Evolutionary conservation across 1,140 invertebrate genomes (phyloP), one percentile per base, ranked within the genome.

Genomic region (Drosophila insularis): DNA sequence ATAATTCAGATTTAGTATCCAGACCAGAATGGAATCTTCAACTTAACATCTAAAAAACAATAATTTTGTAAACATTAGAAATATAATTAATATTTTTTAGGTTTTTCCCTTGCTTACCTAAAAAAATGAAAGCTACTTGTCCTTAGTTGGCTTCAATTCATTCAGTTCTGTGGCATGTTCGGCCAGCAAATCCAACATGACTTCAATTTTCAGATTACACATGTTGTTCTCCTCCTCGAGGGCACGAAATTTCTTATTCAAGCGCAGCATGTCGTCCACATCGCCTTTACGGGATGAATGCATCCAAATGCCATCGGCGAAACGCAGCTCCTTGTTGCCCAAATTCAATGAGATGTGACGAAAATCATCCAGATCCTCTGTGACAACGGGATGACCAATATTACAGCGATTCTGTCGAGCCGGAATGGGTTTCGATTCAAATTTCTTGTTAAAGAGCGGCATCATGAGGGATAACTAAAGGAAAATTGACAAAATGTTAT

Each of bases 271-370:
- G 35, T 91, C 86, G 37, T 91, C 91, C 0, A 80, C 76, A 37
- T 91, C 90, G 0, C 75, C 72, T 39, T 91, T 91, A 0, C 90
- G 75, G 5, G 62, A 39, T 10, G 87, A 75, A 27, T 89, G 79
- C 77, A 91, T 92, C 91, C 91, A 92, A 55, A 90, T 91, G 61
- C 91, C 91, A 54, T 92, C 91, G 4, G 84, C 85, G 37, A 92
- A 92, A 2, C 87, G 86, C 8, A 92, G 56, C 61, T 91, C 81
- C 68, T 92, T 92, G 71, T 87, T 89, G 39, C 84, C 89, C 76
- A 92, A 66, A 40, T 76, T 91, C 14, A 92, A 19, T 0, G 84
- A 86, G 4, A 91, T 91, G 14, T 77, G 74, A 0, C 91, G 80
- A 23, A 79, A 92, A 19, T 91, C 84, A 1, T 92, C 80, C 6